Conservation (phyloP, 1,140 invertebrate species). For the Neodiprion pinetum region DNA sequence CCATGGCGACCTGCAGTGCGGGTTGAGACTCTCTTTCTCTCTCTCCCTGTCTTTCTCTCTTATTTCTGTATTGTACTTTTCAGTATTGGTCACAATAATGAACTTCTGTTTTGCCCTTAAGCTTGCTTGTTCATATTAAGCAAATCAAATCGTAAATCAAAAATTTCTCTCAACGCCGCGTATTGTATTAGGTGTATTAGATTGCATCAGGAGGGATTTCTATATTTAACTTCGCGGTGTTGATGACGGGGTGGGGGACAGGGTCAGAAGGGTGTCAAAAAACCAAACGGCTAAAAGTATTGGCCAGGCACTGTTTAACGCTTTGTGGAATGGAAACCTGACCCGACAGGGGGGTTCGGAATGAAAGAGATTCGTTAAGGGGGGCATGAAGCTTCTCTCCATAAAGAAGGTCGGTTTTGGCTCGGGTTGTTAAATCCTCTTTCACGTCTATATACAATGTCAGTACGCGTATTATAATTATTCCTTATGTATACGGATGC, state of each 20-base stretch:
- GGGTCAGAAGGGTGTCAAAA: no score
- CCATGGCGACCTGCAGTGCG: conserved; percentile 21
- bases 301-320: background rate
- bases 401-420: no score
- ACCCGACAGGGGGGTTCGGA: no score
- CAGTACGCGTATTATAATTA: no score
- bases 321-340: no score
- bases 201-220: background rate
- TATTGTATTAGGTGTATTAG: background rate
- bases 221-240: background rate
- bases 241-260: background rate
- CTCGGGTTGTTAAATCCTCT: no score
- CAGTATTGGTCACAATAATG: conserved; percentile 16
- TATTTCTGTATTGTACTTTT: background rate
- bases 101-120: conserved; percentile 23
- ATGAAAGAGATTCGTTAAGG: no score
- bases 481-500: no score
- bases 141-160: background rate
- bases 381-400: no score
- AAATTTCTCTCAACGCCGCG: no score
- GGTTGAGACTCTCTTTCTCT: conserved; percentile 7
- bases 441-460: no score
- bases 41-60: background rate
- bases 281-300: background rate
- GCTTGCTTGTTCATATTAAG: conserved; percentile 11